phyloP scores from a whole-genome alignment of 2,113 vertebrate genomes.

The Hippocampus guttulatus region DNA sequence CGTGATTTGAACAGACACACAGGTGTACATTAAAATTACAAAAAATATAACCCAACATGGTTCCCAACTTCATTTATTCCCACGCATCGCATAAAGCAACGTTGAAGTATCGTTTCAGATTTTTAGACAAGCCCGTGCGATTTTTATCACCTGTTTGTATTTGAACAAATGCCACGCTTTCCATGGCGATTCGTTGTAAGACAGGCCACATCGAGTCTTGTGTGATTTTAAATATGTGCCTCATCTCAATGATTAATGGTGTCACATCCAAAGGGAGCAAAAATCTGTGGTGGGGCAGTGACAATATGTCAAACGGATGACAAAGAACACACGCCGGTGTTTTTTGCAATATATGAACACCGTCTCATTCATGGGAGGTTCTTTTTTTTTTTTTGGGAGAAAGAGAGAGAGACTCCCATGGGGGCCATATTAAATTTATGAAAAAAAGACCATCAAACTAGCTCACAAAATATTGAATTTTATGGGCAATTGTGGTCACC shows the following conservation, averaged over 20 bases:
- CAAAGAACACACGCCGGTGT: slow-evolving; percentile 1
- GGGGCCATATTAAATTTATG: not conserved
- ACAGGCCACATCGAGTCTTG: slow-evolving; percentile 37
- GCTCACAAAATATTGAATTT: not conserved
- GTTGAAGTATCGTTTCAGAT: not conserved
- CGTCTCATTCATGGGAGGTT: not conserved
- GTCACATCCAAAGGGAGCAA: slow-evolving; percentile 22
- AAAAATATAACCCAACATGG: not conserved
- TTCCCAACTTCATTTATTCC: slow-evolving; percentile 4
- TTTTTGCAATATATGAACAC: not conserved
- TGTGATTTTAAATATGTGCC: slow-evolving; percentile 37
- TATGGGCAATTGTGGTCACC: not conserved
- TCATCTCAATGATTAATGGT: slow-evolving; percentile 33
- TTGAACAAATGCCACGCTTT: slow-evolving; percentile 10
- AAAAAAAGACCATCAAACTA: not conserved
- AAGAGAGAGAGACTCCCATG: too few relatives aligned
- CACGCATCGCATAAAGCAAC: not conserved
- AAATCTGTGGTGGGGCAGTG: not conserved
- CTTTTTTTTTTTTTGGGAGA: not conserved
- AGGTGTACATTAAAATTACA: not conserved
- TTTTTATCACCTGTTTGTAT: not conserved
- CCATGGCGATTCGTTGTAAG: slow-evolving; percentile 21
- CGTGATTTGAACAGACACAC: not conserved
- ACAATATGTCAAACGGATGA: slow-evolving; percentile 11
- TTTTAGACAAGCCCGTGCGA: not conserved